Percentiles rank a stretch among this genome's conserved stretches.
Conservation (phyloP, 2,888 invertebrate species). For the Chydorus sphaericus region DNA sequence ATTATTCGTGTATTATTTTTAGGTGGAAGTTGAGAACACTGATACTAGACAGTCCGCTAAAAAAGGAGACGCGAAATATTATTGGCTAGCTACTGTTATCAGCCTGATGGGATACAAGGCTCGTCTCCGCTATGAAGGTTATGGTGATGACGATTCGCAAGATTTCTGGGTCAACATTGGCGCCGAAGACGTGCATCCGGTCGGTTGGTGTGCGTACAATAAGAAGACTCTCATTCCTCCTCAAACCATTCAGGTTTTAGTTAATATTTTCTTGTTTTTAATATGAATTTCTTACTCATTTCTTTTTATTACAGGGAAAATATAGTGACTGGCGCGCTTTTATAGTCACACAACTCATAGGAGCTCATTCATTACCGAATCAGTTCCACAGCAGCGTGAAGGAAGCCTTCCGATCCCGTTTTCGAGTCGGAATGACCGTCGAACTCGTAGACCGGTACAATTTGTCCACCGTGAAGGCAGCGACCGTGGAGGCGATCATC, state of each 20-base stretch:
- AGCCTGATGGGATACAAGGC: constrained; percentile 38
- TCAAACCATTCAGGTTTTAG: constrained; percentile 35
- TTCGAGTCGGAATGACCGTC: constrained; percentile 28
- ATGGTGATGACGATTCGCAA: constrained; percentile 67
- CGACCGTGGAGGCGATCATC: constrained; percentile 74
- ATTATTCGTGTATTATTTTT: too few relatives aligned
- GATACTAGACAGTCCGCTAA: constrained; percentile 62
- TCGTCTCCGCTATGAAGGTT: constrained; percentile 68
- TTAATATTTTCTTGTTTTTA: too few relatives aligned
- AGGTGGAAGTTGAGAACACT: constrained; percentile 69
- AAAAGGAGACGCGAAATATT: constrained; percentile 69
- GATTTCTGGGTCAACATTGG: constrained; percentile 97
- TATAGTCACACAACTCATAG: constrained; percentile 75
- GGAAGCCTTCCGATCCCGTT: constrained; percentile 67
- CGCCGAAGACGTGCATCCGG: constrained; percentile 85
- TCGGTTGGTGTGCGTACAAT: constrained; percentile 93
- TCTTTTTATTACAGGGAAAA: constrained; percentile 60
- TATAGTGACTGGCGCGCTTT: constrained; percentile 94
- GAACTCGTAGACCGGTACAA: constrained; percentile 9
- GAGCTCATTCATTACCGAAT: constrained; percentile 84
- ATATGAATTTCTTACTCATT: too few relatives aligned
- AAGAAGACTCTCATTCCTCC: constrained; percentile 92
- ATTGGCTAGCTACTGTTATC: constrained; percentile 80
- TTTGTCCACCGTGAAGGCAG: constrained; percentile 45
- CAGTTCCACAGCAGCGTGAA: constrained; percentile 79